Evolutionary conservation across 2,888 invertebrate genomes (phyloP).

Genomic region (Drosophila robusta): DNA sequence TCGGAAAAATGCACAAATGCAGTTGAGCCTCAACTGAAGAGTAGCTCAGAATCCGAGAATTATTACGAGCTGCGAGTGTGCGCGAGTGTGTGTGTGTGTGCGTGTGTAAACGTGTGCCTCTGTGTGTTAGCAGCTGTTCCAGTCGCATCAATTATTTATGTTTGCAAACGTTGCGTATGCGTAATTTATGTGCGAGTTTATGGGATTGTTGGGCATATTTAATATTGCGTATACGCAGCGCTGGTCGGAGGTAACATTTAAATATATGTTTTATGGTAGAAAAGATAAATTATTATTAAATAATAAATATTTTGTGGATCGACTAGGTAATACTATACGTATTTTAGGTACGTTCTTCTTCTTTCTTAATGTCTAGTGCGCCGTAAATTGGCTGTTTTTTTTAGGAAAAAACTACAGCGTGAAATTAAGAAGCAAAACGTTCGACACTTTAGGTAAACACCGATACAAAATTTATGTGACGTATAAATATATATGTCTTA

Average conservation of each 20-base stretch:
- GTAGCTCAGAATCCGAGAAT: conserved; percentile 3
- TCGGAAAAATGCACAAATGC: conserved; percentile 41
- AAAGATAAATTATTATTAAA: neutral
- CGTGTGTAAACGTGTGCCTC: neutral
- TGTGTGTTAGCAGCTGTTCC: conserved; percentile 34
- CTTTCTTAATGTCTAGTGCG: too few species aligned
- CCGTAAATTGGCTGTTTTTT: too few species aligned
- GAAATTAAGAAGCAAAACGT: too few species aligned
- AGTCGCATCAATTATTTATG: conserved; percentile 32
- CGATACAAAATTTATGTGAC: too few species aligned
- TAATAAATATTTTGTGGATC: neutral
- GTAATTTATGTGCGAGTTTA: conserved; percentile 38
- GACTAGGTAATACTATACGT: too few species aligned
- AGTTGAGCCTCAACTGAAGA: conserved; percentile 18
- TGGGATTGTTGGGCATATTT: conserved; percentile 8
- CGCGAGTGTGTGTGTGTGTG: neutral
- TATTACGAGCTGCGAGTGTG: conserved; percentile 1
- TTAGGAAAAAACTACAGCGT: too few species aligned
- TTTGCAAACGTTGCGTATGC: conserved; percentile 32
- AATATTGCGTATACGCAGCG: conserved; percentile 52
- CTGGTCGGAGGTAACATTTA: neutral
- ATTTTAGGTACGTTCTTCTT: too few species aligned
- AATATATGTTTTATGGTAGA: neutral
- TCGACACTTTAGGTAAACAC: too few species aligned
- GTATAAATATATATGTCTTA: too few species aligned